Evolutionary conservation across 2,113 vertebrate species (phyloP), one percentile per base, ranked within the genome.

Genomic region (Madoqua kirkii): DNA sequence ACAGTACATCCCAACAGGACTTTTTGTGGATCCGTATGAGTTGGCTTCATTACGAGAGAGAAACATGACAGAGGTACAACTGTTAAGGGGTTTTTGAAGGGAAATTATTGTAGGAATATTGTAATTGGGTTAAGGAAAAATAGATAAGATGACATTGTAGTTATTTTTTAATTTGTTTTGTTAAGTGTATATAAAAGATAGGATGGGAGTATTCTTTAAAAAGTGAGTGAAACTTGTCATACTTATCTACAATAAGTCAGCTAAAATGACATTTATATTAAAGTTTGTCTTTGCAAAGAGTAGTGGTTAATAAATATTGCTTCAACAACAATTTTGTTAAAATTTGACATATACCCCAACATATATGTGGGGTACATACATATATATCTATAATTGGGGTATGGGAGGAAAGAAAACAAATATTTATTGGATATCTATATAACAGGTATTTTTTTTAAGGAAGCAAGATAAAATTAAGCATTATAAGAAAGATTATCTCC

Each of bases 1-100:
- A 84, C 96, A 99, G 57, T 98, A 0, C 25, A 98, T 99, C 83
- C 99, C 99, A 0, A 50, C 98, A 13, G 99, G 99, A 87, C 93
- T 99, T 96, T 99, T 99, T 6, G 98, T 99, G 98, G 99, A 99
- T 98, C 99, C 99, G 5, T 99, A 99, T 36, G 99, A 99, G 98
- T 98, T 99, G 94, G 98, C 98, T n/a, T 98, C 98, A 0, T 97
- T 99, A 94, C 98, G 85, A 93, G 98, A 99, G 76, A 98, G 98
- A 78, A 99, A 98, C 1, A 27, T 99, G 55, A 99, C 99, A 92
- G 98, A 99, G 99, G 99, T 99, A 98, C 55, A 16, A 71, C 33
- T 94, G 64, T 87, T 93, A 89, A 78, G 74, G 36, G 55, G 36
- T 25, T 93, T 93, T 43, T n/a, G 16, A 57, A 86, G 14, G 84